Evolutionary conservation across 2,113 vertebrate genomes (phyloP), one percentile per base, ranked within the genome.

Genomic region (Serinus canaria): DNA sequence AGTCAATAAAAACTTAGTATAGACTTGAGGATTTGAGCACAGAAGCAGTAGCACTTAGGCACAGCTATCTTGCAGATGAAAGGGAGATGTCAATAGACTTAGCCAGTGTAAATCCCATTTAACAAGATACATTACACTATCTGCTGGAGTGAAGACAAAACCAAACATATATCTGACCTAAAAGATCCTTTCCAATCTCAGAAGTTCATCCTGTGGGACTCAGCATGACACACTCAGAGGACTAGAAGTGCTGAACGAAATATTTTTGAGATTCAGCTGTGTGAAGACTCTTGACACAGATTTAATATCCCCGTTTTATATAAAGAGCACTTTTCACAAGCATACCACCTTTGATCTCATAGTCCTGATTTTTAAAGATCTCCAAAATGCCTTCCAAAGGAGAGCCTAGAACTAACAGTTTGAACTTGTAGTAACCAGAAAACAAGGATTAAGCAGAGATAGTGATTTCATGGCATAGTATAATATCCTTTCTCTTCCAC

Each of bases 151-250:
- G 1, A 67, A 90, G 79, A 86, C 37, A 93, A 94, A 86, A 52
- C 43, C 72, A 93, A 93, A 85, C 59, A 85, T 17, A 30, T 23
- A 35, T 62, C 55, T 90, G 85, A 80, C 92, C 72, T 82, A 52
- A 91, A 56, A 94, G 43, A 96, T 83, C 59, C 67, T 70, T 92
- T 90, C 79, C 79, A 83, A 39, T 93, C 68, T 88, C 50, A 27
- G 18, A 90, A 86, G 79, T 88, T 91, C 47, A 89, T 89, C 83
- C 69, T 52, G 15, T 81, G 39, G 64, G 66, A 87, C 70, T 79
- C 50, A 66, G 53, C 28, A 69, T 30, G 55, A 23, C 73, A 75
- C 35, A 43, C 59, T 89, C 63, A 73, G 72, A 94, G 49, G 67
- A 73, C 33, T 33, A 69, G 37, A 76, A 66, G 41, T 43, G 30